Conservation (phyloP, 2,113 vertebrate genomes). For the Raja brachyura region DNA sequence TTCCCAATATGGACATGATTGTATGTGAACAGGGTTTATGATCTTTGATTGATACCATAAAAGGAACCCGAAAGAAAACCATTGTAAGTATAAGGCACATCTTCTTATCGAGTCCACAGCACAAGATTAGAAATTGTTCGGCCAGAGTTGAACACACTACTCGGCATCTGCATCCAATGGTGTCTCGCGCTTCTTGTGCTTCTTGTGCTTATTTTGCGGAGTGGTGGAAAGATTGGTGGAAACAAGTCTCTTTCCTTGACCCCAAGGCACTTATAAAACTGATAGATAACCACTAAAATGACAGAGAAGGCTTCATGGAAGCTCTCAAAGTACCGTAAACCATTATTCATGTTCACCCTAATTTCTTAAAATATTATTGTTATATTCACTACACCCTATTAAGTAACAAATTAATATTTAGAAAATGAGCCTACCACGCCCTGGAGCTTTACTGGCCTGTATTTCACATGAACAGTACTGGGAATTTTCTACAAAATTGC, state of each 20-base stretch:
- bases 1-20: too few relatives aligned
- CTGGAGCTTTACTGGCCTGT: not conserved
- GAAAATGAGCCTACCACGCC: not conserved
- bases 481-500: not conserved
- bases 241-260: too few relatives aligned
- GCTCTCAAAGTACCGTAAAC: not conserved
- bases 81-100: not conserved
- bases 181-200: too few relatives aligned
- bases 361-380: not conserved
- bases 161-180: too few relatives aligned
- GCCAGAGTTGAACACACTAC: too few relatives aligned
- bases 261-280: not conserved
- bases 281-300: not conserved
- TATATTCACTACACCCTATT: not conserved
- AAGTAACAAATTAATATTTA: not conserved
- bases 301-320: not conserved
- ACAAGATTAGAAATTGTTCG: too few relatives aligned
- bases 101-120: too few relatives aligned
- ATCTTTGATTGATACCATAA: not conserved
- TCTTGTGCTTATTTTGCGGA: too few relatives aligned
- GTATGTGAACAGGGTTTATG: not conserved
- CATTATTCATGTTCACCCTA: not conserved
- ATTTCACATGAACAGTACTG: not conserved
- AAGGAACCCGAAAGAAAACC: not conserved
- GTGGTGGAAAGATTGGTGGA: too few relatives aligned